Percentiles rank a stretch among this genome's conserved stretches.
Conservation (phyloP, 1,140 invertebrate genomes). For the Leptinotarsa undecemlineata region DNA sequence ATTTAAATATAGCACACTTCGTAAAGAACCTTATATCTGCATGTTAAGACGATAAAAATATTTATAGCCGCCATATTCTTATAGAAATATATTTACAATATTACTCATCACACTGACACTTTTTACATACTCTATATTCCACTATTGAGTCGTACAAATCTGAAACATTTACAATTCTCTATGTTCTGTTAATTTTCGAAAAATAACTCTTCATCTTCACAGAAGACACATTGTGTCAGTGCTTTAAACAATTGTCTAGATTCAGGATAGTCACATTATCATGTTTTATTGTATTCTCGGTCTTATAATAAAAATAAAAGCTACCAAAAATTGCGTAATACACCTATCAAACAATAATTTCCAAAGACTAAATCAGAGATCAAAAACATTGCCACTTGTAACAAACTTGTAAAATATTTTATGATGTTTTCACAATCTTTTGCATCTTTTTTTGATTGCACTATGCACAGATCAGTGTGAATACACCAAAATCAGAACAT, state of each 20-base stretch:
- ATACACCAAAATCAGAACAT: constrained; percentile 20
- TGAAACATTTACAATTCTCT: background rate
- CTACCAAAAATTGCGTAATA: constrained; percentile 49
- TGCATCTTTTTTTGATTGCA: constrained; percentile 39
- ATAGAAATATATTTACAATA: constrained; percentile 49
- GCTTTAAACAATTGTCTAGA: constrained; percentile 57
- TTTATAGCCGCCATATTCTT: constrained; percentile 50
- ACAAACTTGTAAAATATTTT: constrained; percentile 50
- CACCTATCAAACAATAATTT: constrained; percentile 53
- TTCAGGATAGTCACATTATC: constrained; percentile 23
- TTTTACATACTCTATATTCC: background rate
- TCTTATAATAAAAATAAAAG: constrained; percentile 50
- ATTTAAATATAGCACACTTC: constrained; percentile 51
- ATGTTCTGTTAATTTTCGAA: constrained; percentile 50
- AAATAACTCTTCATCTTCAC: constrained; percentile 59
- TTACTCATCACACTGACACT: constrained; percentile 48
- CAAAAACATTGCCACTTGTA: constrained; percentile 74
- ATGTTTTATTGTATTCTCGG: constrained; percentile 13
- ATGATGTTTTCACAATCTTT: constrained; percentile 31
- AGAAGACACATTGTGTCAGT: constrained; percentile 61
- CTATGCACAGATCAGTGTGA: constrained; percentile 27
- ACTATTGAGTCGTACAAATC: background rate
- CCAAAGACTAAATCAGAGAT: constrained; percentile 72
- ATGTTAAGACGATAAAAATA: constrained; percentile 46
- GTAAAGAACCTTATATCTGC: constrained; percentile 39